Evolutionary conservation across 2,113 vertebrate genomes (phyloP).

Genomic region (Amblyornis subalaris): DNA sequence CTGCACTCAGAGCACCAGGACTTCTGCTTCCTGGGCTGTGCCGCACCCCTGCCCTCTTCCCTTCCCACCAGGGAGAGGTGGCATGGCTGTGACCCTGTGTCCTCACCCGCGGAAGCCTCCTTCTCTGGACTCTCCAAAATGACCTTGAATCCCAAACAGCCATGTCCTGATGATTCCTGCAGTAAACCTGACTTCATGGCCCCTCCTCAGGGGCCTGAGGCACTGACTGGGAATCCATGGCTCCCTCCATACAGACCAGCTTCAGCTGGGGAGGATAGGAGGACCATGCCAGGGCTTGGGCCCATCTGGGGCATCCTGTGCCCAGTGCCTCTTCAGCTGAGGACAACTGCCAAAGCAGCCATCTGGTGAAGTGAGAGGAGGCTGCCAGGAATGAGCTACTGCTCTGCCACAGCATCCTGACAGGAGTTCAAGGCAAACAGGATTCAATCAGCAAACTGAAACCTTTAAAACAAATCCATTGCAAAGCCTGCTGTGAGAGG

Average conservation of each 20-base stretch:
- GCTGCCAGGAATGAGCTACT: not conserved
- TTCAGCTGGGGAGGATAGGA: not conserved
- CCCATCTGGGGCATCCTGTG: not conserved
- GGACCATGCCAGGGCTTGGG: not conserved
- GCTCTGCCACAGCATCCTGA: not conserved
- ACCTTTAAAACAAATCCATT: not conserved
- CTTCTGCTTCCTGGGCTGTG: not conserved
- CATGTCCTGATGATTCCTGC: not conserved
- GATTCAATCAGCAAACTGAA: not conserved
- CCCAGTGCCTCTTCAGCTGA: not conserved
- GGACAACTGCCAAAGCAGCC: not conserved
- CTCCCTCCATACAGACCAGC: not conserved
- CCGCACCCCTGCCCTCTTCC: not conserved
- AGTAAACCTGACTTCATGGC: not conserved
- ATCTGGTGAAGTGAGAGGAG: not conserved
- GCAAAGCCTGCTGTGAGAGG: not conserved
- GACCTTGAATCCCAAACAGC: not conserved
- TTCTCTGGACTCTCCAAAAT: not conserved
- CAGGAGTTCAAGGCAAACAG: not conserved
- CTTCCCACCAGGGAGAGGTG: not conserved
- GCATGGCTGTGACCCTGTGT: not conserved
- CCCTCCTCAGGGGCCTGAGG: not conserved
- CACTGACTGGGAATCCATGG: not conserved
- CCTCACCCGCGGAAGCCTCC: accelerated
- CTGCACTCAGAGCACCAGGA: not conserved